Evolutionary conservation across 2,888 invertebrate species (phyloP).

Genomic region (Anthophora plumipes): DNA sequence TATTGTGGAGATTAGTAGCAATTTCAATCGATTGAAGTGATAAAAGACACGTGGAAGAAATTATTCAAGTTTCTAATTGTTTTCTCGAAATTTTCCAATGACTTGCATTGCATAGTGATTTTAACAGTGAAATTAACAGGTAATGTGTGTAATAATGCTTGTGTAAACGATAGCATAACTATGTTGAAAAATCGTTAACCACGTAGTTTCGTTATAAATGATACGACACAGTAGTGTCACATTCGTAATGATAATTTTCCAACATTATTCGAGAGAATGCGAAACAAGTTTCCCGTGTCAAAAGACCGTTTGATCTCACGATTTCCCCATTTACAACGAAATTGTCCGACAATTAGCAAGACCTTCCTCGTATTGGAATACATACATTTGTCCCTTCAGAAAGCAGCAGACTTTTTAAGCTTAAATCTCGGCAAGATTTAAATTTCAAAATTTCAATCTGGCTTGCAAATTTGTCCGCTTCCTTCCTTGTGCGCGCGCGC

Average conservation of each 20-base stretch:
- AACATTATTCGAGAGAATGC: conserved; percentile 26
- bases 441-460: conserved; percentile 87
- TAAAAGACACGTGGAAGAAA: too few relatives aligned
- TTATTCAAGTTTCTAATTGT: too few relatives aligned
- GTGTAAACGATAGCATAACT: too few relatives aligned
- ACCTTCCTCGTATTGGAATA: conserved; percentile 75
- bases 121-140: too few relatives aligned
- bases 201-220: too few relatives aligned
- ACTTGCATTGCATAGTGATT: too few relatives aligned
- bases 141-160: too few relatives aligned
- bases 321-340: conserved; percentile 66
- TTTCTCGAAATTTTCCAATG: too few relatives aligned
- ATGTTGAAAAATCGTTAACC: too few relatives aligned
- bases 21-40: too few relatives aligned
- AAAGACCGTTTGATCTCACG: conserved; percentile 66
- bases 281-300: conserved; percentile 19
- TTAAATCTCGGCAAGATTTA: conserved; percentile 84
- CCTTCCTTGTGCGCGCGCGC: conserved; percentile 68
- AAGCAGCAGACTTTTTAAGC: conserved; percentile 80
- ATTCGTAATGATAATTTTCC: conserved; percentile 29
- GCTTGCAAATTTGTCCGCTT: conserved; percentile 85
- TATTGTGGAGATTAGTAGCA: too few relatives aligned
- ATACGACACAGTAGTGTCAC: conserved; percentile 5
- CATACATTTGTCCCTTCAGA: conserved; percentile 75
- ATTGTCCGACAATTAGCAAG: conserved; percentile 82